Evolutionary conservation across 2,888 invertebrate species (phyloP), one percentile per base, ranked within the genome.

Genomic region (Vanessa cardui): DNA sequence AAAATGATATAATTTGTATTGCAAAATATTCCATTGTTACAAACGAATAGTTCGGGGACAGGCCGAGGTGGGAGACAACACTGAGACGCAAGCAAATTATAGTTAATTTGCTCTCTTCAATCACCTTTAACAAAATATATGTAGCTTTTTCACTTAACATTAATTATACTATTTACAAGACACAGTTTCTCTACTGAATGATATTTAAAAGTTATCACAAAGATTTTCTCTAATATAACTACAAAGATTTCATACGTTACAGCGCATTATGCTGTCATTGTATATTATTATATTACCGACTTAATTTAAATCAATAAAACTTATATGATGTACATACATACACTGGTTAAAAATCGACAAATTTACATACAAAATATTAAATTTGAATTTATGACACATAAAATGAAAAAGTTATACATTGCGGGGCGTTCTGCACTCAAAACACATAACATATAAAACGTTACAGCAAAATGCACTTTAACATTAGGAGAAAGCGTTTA

Each of bases 21-120:
- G 91, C 90, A 91, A 92, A 91, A 90, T 92, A 91, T 90, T 91
- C 89, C 86, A 90, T 91, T 80, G 89, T 90, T 89, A 90, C 83
- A 83, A 86, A 84, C 83, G 84, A 80, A 83, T 78, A 80, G 78
- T 78, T 75, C 78, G 77, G 69, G 79, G 78, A 78, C 78, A 71
- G 76, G 75, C 78, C 72, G 76, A 83, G 85, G 83, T 82, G 84
- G 82, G 87, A 76, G 73, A 72, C 70, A 70, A 76, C 70, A 71
- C 62, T 56, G 56, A 39, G 56, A 56, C 18, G 62, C 84, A 87
- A 85, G 89, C 90, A 89, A 89, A 87, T 80, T 73, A 83, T 81
- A 77, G 72, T 66, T 76, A 82, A 77, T 80, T 87, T 84, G 86
- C 84, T 81, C 81, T 80, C 84, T 82, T 80, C 81, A 82, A 85